These are phyloP conservation scores for Peromyscus maniculatus DNA, from an alignment of 2,113 vertebrate genomes.

Conservation along the genomic window DNA sequence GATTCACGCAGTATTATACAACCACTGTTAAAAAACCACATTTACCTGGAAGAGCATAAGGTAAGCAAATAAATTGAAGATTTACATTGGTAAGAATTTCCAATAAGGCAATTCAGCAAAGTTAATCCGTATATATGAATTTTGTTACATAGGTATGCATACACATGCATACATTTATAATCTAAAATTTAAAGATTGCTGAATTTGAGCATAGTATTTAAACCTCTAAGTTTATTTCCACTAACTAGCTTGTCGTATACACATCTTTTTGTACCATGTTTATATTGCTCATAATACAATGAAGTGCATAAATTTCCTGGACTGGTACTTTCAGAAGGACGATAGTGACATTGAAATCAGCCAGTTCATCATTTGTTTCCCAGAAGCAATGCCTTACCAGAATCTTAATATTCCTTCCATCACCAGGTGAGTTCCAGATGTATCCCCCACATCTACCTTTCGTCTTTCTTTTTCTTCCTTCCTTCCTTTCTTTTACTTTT, in stretches of 20 bases:
- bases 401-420: background rate
- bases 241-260: background rate
- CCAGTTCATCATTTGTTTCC: background rate
- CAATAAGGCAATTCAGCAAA: background rate
- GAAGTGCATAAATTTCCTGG: background rate
- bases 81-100: background rate
- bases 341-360: background rate
- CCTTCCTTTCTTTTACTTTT: too few relatives aligned
- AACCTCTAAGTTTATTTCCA: background rate
- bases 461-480: background rate
- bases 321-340: background rate
- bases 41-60: background rate
- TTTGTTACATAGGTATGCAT: background rate
- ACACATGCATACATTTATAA: background rate
- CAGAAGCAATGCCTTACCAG: background rate
- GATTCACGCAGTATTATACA: background rate
- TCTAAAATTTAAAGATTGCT: slow-evolving; percentile 10
- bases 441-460: background rate
- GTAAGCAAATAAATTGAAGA: background rate
- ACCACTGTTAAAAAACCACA: background rate
- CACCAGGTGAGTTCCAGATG: background rate
- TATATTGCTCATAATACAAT: background rate
- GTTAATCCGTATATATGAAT: background rate
- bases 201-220: background rate
- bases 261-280: background rate